Percentiles rank a stretch among this genome's conserved stretches.
Conservation (phyloP, 2,113 vertebrate species). For the Rhinogobius similis region DNA sequence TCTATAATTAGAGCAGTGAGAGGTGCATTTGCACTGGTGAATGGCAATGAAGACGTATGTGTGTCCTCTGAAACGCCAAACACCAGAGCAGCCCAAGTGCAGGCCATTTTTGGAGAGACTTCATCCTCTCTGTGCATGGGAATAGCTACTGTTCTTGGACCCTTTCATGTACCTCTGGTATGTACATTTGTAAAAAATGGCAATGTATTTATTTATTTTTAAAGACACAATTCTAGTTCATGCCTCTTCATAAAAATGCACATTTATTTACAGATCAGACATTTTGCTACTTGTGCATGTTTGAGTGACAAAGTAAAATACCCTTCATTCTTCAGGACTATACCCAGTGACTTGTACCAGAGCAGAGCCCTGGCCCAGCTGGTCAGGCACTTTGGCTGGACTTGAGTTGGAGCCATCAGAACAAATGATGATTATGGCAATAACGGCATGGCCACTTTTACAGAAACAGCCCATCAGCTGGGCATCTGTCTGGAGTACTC, state of each 20-base stretch:
- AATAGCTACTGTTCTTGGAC: constrained; percentile 68
- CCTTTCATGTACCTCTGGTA: constrained; percentile 73
- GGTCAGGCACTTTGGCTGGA: constrained; percentile 71
- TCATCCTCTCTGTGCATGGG: constrained; percentile 70
- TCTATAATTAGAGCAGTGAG: constrained; percentile 72
- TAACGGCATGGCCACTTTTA: constrained; percentile 67
- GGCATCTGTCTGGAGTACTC: constrained; percentile 69
- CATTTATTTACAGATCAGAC: constrained; percentile 61
- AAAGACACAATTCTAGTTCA: too few relatives aligned
- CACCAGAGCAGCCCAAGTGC: constrained; percentile 58
- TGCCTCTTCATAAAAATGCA: too few relatives aligned
- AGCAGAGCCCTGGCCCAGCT: constrained; percentile 66
- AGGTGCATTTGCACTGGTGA: constrained; percentile 71
- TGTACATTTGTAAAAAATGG: not conserved
- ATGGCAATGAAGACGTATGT: constrained; percentile 40
- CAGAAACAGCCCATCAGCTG: constrained; percentile 50
- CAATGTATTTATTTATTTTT: too few relatives aligned
- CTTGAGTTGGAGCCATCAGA: constrained; percentile 69
- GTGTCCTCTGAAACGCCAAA: constrained; percentile 28
- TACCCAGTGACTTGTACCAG: constrained; percentile 74
- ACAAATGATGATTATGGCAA: constrained; percentile 74
- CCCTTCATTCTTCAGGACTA: constrained; percentile 66
- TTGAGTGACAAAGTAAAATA: constrained; percentile 73
- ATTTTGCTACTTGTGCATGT: constrained; percentile 73
- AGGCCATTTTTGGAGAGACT: constrained; percentile 73